Evolutionary conservation across 2,113 vertebrate species (phyloP), one percentile per base, ranked within the genome.

Genomic region (Aviceda subcristata): DNA sequence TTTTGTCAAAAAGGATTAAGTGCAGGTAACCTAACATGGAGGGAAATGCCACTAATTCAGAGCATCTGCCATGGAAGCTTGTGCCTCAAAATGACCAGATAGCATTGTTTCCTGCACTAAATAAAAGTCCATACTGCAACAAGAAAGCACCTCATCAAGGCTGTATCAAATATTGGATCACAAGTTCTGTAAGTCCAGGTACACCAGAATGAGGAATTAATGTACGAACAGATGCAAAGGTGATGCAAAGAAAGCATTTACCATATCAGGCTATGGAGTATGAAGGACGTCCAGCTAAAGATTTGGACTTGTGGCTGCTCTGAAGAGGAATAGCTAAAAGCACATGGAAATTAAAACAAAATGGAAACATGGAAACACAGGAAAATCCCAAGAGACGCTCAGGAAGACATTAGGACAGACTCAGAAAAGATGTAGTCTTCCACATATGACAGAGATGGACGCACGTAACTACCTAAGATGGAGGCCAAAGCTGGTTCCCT

Each of bases 211-310:
- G 12, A 79, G 26, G 36, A 79, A 66, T 18, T 11, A 48, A 59
- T 26, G 4, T 6, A 66, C 4, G 45, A n/a, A 19, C 5, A 34
- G 13, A 14, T 34, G 36, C 56, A 62, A 51, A 41, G 56, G 19
- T 71, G 9, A 71, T 41, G 50, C 24, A 45, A 64, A 36, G 20
- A 56, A 69, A 30, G 3, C 2, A 59, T n/a, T 83, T 64, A 16
- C 14, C 0, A 0, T 21, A 9, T 23, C 29, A 57, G 41, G 15
- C 29, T 12, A 18, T 4, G 30, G 53, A 46, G 7, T 2, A 53
- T 11, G 8, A 63, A 60, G 11, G 20, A 16, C 13, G 24, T 14
- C 8, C 5, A 51, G 9, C 27, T 57, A 18, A 57, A 60, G 10
- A 36, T 24, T 22, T 27, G 20, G 27, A 39, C 3, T 45, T 46